Evolutionary conservation across 2,113 vertebrate genomes (phyloP), one percentile per base, ranked within the genome.

Genomic region (Ancistrus triradiatus): DNA sequence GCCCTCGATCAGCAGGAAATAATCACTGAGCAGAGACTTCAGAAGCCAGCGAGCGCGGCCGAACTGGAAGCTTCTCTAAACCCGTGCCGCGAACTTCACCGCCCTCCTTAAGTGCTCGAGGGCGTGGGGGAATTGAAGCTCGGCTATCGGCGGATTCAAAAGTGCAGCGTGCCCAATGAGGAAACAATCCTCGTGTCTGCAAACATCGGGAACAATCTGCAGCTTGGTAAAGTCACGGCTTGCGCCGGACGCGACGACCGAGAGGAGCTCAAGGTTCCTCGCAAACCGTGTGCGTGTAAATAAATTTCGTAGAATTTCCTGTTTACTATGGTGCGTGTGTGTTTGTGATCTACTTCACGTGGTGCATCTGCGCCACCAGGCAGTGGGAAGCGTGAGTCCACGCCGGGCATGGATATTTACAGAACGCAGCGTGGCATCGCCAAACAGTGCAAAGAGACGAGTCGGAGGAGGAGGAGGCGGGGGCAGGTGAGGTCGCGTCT

Each of bases 1-100:
- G 66, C 69, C 40, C 75, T 77, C 81, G 72, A 81, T 78, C 76
- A 57, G 17, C 4, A 7, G 22, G 38, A 73, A 73, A 63, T 43
- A 66, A 77, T 78, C 27, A 11, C 44, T 38, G 68, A 75, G 63
- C 4, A 60, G 69, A 38, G 72, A 78, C 70, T 66, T 57, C 70
- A 24, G 19, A 35, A 22, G 48, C 27, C 44, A 52, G 46, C 18
- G n/a, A 19, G 28, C 49, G 19, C 27, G 27, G 22, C n/a, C n/a
- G n/a, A n/a, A 31, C 38, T 33, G 17, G 40, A 19, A 44, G 38
- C 27, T 19, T 28, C 47, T 42, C n/a, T 9, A 22, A 19, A 38
- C 21, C 21, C 2, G 1, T 7, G n/a, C 21, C 18, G 7, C 17
- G 10, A 5, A 21, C 8, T 8, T 48, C 13, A 52, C 18, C n/a